Percentiles rank a stretch among this genome's conserved stretches.
These are phyloP conservation scores for Solea senegalensis DNA, from an alignment of 2,113 vertebrate genomes.

Conservation along the genomic window DNA sequence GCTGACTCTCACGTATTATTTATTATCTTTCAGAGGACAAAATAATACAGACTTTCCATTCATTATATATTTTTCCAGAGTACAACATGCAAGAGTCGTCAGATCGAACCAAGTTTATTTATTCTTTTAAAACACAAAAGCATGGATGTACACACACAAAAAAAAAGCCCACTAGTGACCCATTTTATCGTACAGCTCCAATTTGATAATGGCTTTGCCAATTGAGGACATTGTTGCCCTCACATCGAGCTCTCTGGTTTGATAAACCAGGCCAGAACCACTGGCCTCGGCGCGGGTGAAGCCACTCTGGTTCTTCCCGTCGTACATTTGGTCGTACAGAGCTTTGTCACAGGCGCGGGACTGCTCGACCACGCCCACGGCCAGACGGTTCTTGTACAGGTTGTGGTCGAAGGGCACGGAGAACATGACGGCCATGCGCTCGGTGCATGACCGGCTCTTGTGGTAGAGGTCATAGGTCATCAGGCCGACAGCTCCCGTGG, in stretches of 20 bases:
- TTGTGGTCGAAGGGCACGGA: constrained; percentile 76
- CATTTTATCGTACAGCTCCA: constrained; percentile 78
- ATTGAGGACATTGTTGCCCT: constrained; percentile 77
- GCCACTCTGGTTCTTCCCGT: constrained; percentile 64
- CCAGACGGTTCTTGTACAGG: constrained; percentile 73
- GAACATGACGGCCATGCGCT: constrained; percentile 77
- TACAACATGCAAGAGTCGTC: constrained; percentile 30
- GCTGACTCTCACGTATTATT: constrained; percentile 64
- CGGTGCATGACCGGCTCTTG: constrained; percentile 47
- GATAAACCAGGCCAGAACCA: constrained; percentile 58
- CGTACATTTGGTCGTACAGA: constrained; percentile 74
- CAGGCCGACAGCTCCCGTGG: constrained; percentile 71
- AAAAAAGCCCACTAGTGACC: constrained; percentile 25
- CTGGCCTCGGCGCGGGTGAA: constrained; percentile 46
- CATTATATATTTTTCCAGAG: constrained; percentile 29
- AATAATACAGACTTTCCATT: constrained; percentile 41
- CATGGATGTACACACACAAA: constrained; percentile 6
- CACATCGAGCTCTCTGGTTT: constrained; percentile 34
- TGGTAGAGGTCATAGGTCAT: constrained; percentile 80
- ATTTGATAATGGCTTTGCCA: constrained; percentile 77
- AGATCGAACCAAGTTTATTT: constrained; percentile 50
- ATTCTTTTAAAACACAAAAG: constrained; percentile 21
- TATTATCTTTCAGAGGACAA: constrained; percentile 48
- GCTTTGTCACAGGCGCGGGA: constrained; percentile 67
- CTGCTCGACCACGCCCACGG: constrained; percentile 61